Conservation (phyloP, 1,140 invertebrate genomes). For the Meloidogyne floridensis region DNA sequence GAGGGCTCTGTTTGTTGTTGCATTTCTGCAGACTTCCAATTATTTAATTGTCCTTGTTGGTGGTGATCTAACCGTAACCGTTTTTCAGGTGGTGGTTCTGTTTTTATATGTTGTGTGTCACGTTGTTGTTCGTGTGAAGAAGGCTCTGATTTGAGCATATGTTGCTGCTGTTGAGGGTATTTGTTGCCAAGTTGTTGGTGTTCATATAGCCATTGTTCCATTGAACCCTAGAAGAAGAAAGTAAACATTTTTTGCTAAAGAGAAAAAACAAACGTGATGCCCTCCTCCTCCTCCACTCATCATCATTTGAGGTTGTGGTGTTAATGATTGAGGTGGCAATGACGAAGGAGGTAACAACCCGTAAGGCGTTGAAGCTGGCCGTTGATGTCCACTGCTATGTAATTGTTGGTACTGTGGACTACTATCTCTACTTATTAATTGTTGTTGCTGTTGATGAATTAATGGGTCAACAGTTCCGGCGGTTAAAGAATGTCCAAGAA, state of each 20-base stretch:
- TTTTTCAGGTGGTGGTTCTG: background rate
- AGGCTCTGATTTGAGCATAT: constrained; percentile 15
- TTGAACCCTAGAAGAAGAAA: background rate
- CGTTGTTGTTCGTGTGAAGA: background rate
- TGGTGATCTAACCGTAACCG: constrained; percentile 25
- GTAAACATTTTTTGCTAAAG: background rate
- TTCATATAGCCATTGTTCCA: constrained; percentile 28
- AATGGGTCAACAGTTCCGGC: constrained; percentile 24
- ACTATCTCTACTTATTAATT: constrained; percentile 7
- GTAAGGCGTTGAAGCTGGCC: constrained; percentile 49
- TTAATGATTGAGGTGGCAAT: constrained; percentile 53
- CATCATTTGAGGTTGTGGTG: constrained; percentile 44
- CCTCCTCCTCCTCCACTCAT: constrained; percentile 20
- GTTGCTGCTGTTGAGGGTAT: constrained; percentile 19
- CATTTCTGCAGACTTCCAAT: background rate
- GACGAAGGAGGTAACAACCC: constrained; percentile 41
- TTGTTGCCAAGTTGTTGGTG: constrained; percentile 27
- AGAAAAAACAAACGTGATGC: background rate
- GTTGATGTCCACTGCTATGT: constrained; percentile 37
- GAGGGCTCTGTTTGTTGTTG: background rate
- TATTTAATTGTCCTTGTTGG: constrained; percentile 12
- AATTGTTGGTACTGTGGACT: constrained; percentile 19
- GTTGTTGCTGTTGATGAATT: constrained; percentile 21
- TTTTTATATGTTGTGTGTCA: constrained; percentile 6
- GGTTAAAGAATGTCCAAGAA: constrained; percentile 13